Base-by-base conservation (phyloP, 2,113 vertebrate species). In the Nymphicus hollandicus region DNA sequence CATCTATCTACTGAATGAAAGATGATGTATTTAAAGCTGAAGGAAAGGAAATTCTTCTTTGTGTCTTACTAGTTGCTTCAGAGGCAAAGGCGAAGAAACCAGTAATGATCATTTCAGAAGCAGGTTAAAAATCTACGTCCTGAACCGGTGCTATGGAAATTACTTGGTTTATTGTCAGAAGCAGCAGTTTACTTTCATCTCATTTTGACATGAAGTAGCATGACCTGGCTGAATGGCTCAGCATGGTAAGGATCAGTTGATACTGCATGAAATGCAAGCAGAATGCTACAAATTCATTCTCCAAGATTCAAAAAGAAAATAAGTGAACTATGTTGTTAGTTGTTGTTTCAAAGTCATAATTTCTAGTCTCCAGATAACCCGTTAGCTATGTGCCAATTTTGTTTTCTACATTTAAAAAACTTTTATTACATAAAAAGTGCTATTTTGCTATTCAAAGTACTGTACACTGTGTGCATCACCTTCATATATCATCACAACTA, bases 391-490 rank as follows among this genome's bases (percentile, higher is more conserved):
- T 23, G 15, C 8, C 49, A 24, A 4, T 53, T 81, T 37, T 72
- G 49, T 15, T 85, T 55, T 43, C n/a, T 33, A 41, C 19, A 7
- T n/a, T 47, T 24, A 35, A 56, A 56, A 46, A 56, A 19, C 5
- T 43, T 70, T 5, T 49, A 37, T 28, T 63, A 63, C 2, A 52
- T 9, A 29, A 44, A 11, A 92, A 82, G 8, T 31, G 39, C 3
- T 35, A 11, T 29, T 74, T 74, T 76, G 18, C 29, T 82, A 63
- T 52, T 43, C 49, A 25, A 73, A 82, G 28, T 12, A 89, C 13
- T 1, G 0, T 43, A 53, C 16, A 22, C 3, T 17, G n/a, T 1
- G 5, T 23, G 44, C n/a, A 71, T 8, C 31, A 46, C 10, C 25
- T 49, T 63, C 63, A 47, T 11, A 11, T 52, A 71, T 11, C 14